Evolutionary conservation across 1,140 invertebrate genomes (phyloP), one percentile per base, ranked within the genome.

Genomic region (Euura lappo): DNA sequence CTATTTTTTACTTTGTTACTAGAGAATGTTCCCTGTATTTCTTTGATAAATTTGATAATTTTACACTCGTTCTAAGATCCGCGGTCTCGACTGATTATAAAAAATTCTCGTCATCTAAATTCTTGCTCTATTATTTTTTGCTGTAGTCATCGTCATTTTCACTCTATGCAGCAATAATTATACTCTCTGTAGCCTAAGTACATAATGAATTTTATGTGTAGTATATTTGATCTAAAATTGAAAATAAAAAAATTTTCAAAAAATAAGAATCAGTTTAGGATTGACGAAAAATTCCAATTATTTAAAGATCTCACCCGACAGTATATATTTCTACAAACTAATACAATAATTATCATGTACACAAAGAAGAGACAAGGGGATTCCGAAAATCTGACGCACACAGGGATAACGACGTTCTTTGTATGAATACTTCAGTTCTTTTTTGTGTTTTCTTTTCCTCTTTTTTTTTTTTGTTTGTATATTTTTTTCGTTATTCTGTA

Each of bases 241-340:
- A n/a, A 60, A 60, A 3, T 60, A 60, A 60, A 11, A 60, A 6
- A 60, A 60, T 3, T 11, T 11, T 4, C 3, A 6, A 60, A 60
- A 60, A 5, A 11, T n/a, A 60, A 60, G 51, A 60, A 5, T n/a
- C 51, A 60, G 13, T 60, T n/a, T 11, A n/a, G 51, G 13, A 60
- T 60, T 60, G 51, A 60, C 51, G 11, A 42, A 43, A 72, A 44
- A 43, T 5, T 5, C 76, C 71, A 79, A 28, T 80, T 84, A 83
- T 84, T 28, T 74, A 86, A 86, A 85, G 81, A 85, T 81, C 28
- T 28, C 83, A 86, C 80, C 84, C 85, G 84, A 85, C 81, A 86
- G 79, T 87, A 87, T 87, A 86, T 87, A 11, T 84, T 79, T 81
- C 80, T 85, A 85, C 79, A 87, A 86, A 87, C 81, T 86, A 85